A percentile compares a stretch with the other conserved stretches of the same genome.
Conservation (phyloP, 1,140 invertebrate genomes). For the Drosophila carrolli region DNA sequence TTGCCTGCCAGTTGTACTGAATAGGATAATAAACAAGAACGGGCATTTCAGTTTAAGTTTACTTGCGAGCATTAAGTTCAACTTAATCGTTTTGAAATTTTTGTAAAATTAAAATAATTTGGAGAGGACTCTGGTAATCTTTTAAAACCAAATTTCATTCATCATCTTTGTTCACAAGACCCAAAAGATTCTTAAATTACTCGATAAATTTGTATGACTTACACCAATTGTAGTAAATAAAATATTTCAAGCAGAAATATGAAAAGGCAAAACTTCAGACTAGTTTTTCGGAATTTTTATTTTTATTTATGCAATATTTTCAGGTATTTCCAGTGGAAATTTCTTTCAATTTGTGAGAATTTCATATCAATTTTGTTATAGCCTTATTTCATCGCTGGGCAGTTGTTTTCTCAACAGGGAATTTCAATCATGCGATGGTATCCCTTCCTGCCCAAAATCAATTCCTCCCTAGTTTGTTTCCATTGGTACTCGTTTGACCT, state of each 20-base stretch:
- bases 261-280: background rate
- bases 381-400: conserved; percentile 4
- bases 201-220: too few species aligned
- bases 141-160: too few species aligned
- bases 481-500: conserved; percentile 2
- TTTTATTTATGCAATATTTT: background rate
- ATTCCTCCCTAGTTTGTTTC: background rate
- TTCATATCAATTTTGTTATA: background rate
- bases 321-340: background rate
- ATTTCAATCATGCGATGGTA: conserved; percentile 12
- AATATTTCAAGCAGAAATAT: background rate
- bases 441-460: background rate
- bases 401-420: background rate
- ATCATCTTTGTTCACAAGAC: too few species aligned
- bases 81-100: too few species aligned
- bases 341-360: background rate
- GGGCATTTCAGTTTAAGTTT: background rate
- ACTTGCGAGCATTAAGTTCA: background rate
- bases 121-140: too few species aligned
- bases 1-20: background rate
- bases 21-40: background rate
- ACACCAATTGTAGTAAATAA: too few species aligned
- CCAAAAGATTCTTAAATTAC: too few species aligned
- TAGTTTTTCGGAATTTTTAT: background rate
- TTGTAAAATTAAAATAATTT: too few species aligned